phyloP scores from a whole-genome alignment of 2,888 invertebrate species.

The Stenichneumon culpator region DNA sequence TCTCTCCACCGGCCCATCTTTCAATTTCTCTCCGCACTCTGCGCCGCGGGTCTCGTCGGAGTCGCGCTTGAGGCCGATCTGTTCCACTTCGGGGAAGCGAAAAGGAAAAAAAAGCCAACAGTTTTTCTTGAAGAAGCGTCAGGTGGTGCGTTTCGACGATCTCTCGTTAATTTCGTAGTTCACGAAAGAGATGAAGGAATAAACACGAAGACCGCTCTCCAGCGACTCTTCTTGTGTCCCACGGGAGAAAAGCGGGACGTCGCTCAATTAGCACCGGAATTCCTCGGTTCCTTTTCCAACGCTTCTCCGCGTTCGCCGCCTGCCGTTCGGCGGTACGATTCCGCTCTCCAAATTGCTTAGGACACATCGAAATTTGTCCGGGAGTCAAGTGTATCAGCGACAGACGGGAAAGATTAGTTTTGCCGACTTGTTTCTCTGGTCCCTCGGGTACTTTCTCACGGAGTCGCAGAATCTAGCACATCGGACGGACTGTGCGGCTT shows the following conservation, averaged over 20 bases:
- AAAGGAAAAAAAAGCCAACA: constrained; percentile 2
- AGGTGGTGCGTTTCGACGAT: constrained; percentile 59
- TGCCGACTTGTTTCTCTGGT: not conserved
- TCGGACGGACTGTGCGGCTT: constrained; percentile 59
- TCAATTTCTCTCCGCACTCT: constrained; percentile 37
- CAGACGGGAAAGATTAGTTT: not conserved
- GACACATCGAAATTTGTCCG: constrained; percentile 36
- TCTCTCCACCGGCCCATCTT: constrained; percentile 1
- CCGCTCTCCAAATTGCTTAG: constrained; percentile 4
- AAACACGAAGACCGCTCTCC: constrained; percentile 30
- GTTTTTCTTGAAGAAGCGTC: constrained; percentile 58
- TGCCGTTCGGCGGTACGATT: constrained; percentile 27
- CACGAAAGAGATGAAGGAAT: constrained; percentile 18
- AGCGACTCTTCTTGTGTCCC: constrained; percentile 15
- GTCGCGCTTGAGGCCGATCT: constrained; percentile 28
- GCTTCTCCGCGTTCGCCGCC: constrained; percentile 29
- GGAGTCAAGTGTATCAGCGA: not conserved
- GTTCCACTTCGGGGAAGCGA: constrained; percentile 51
- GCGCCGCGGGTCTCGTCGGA: constrained; percentile 5
- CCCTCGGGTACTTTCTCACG: constrained; percentile 52
- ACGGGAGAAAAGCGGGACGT: constrained; percentile 53
- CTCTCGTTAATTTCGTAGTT: constrained; percentile 62
- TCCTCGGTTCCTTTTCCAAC: constrained; percentile 55
- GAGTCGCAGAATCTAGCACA: constrained; percentile 54
- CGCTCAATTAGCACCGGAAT: constrained; percentile 73